Base-by-base conservation (phyloP, 1,140 invertebrate species). In the Planococcus citri region DNA sequence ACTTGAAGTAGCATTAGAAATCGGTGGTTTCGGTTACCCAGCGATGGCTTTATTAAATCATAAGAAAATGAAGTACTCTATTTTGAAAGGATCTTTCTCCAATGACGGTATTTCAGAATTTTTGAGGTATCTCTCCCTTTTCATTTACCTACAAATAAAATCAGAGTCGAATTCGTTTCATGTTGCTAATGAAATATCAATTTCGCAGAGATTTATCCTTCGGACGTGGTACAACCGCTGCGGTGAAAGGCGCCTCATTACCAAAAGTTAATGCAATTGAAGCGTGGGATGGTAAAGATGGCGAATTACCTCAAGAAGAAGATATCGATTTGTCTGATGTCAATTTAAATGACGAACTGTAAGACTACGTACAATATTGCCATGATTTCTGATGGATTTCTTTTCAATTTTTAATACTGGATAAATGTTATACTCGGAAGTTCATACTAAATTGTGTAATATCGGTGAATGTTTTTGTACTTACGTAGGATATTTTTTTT, bases 211-310 rank as follows among this genome's bases (percentile, higher is more conserved):
- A 98, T 78, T 82, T 99, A 12, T 94, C 93, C 29, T 98, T 91
- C 78, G 97, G 97, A 20, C 87, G 92, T 73, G 94, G 95, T 17
- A 89, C 92, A 68, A 98, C 94, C 2, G 88, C 90, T 0, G 91
- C 95, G 1, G 83, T 99, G 1, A 88, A 86, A 76, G 93, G 93
- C 20, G 87, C 88, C 2, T 81, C 88, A 74, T 84, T 98, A 76
- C 95, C 95, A 14, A 83, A 86, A 72, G 86, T 98, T 37, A 74
- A 80, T 1, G 81, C 79, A 24, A 84, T 84, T 1, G 87, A 92
- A 67, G 79, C 91, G 0, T 99, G 97, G 97, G 96, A 99, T 77
- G 97, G 97, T 37, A 95, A 98, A 79, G 95, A 99, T 78, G 95
- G 89, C 12, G 87, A 92, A 78, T 80, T 93, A 71, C 90, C 92